Evolutionary conservation across 2,797 vertebrate species (phyloP).

Genomic region (Lithobates sylvaticus): DNA sequence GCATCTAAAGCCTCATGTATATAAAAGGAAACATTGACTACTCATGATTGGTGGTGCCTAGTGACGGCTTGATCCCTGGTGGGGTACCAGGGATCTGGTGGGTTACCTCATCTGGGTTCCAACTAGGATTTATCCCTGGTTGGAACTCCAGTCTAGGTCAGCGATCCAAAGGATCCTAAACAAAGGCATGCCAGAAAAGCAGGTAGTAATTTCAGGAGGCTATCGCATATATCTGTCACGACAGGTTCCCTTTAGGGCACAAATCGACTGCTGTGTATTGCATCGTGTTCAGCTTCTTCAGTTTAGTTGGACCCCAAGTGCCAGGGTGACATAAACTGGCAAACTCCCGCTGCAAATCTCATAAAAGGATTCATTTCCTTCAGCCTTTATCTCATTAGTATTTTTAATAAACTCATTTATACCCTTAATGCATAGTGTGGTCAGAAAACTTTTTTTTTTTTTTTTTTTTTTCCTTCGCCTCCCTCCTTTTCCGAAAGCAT

Average conservation of each 20-base stretch:
- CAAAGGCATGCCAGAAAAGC: background rate
- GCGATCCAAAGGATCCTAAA: background rate
- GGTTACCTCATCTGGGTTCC: no score
- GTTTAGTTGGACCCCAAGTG: background rate
- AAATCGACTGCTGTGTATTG: background rate
- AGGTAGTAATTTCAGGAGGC: background rate
- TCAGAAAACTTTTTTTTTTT: background rate
- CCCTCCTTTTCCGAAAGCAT: background rate
- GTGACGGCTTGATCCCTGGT: no score
- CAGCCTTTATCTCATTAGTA: slow-evolving; percentile 17
- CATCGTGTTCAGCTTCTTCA: background rate
- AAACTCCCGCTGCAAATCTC: background rate
- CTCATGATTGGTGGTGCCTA: no score
- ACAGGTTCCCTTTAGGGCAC: no score
- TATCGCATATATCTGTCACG: background rate
- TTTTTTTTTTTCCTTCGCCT: background rate
- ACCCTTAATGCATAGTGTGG: background rate
- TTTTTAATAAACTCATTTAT: slow-evolving; percentile 23
- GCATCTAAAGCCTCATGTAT: no score
- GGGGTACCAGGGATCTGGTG: no score
- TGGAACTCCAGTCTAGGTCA: no score
- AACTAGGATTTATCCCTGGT: no score
- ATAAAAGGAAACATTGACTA: no score
- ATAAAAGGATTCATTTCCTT: background rate
- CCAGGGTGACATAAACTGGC: no score